Conservation (phyloP, 2,888 invertebrate genomes). For the Phytoseiulus persimilis region DNA sequence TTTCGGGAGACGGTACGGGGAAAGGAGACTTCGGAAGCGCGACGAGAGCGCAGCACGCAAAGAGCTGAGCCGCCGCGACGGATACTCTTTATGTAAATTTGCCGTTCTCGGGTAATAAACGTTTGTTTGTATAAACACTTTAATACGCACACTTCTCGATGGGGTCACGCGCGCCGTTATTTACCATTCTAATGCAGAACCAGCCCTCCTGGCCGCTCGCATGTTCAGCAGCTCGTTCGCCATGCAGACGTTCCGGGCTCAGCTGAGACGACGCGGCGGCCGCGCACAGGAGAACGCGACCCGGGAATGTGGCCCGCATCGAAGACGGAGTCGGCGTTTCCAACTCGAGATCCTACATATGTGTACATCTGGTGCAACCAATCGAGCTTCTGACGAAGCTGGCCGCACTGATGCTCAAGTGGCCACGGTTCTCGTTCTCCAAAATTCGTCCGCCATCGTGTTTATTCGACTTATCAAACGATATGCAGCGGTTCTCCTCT, state of each 20-base stretch:
- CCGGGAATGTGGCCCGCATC: not conserved
- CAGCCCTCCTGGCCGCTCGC: not conserved
- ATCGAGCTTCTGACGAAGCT: not conserved
- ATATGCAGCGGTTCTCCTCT: too few relatives aligned
- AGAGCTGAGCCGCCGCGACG: not conserved
- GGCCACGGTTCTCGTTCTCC: not conserved
- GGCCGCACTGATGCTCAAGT: not conserved
- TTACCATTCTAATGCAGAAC: slow-evolving; percentile 8
- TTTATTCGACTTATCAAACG: not conserved
- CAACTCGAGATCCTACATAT: not conserved
- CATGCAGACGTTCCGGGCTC: not conserved
- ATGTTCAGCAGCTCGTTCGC: not conserved
- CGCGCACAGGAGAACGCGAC: not conserved
- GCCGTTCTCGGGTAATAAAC: slow-evolving; percentile 16
- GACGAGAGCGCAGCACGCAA: not conserved
- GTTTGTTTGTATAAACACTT: slow-evolving; percentile 38
- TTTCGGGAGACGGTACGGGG: not conserved
- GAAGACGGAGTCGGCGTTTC: not conserved
- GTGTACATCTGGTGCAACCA: not conserved
- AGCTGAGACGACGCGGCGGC: not conserved
- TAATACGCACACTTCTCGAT: slow-evolving; percentile 31
- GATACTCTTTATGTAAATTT: slow-evolving; percentile 5
- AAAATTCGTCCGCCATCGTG: not conserved
- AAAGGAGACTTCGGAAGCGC: not conserved
- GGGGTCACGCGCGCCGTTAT: slow-evolving; percentile 36